These are phyloP conservation scores for Panthera uncia DNA, from an alignment of 2,113 vertebrate genomes.

Conservation along the genomic window DNA sequence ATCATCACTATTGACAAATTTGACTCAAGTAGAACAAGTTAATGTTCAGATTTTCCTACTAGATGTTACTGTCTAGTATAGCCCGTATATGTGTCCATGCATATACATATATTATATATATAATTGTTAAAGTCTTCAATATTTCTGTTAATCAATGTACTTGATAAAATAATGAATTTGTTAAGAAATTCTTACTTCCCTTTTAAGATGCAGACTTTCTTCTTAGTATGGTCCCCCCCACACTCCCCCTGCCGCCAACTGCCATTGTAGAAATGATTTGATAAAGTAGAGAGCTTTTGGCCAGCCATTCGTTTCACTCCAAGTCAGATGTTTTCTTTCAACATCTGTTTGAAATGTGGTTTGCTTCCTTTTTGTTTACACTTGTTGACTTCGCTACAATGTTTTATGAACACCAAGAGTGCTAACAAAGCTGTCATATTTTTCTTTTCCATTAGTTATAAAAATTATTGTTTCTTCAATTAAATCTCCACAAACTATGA, in stretches of 20 bases:
- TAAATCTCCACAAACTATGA: slow-evolving; percentile 15
- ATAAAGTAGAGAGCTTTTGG: not conserved
- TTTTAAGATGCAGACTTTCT: not conserved
- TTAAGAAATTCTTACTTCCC: not conserved
- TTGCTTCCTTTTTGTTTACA: slow-evolving; percentile 22
- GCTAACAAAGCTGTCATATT: not conserved
- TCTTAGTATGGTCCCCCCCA: not conserved
- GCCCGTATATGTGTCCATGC: not conserved
- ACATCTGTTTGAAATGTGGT: not conserved
- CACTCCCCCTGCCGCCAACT: not conserved
- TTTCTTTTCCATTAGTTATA: not conserved
- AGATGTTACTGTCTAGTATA: not conserved
- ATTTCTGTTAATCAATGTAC: not conserved
- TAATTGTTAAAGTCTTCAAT: not conserved
- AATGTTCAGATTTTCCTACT: not conserved
- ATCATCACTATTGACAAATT: not conserved
- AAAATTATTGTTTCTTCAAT: not conserved
- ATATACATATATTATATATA: not conserved
- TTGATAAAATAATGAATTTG: not conserved
- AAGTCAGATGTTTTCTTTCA: not conserved
- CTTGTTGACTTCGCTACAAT: not conserved
- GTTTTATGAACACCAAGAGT: not conserved
- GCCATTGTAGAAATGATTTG: not conserved
- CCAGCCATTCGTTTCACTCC: not conserved
- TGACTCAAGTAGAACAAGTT: not conserved